Evolutionary conservation across 2,888 invertebrate species (phyloP), one percentile per base, ranked within the genome.

Genomic region (Dryomyza anilis): DNA sequence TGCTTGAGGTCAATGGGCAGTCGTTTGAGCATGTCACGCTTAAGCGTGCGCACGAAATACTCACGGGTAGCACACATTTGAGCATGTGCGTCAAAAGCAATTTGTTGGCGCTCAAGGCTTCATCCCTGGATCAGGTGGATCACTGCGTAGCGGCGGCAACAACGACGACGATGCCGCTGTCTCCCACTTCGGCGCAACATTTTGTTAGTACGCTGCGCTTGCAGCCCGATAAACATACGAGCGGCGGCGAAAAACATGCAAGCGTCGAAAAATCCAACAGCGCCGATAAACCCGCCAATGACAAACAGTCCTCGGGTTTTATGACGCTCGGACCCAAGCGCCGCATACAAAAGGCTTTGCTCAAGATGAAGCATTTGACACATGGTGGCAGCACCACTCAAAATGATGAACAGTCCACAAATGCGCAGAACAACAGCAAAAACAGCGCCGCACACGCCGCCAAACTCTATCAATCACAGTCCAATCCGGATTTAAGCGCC

Each of bases 81-180:
- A 94, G 95, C 82, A 93, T 99, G 73, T 95, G 95, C 63, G 95
- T 99, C 58, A 98, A 97, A 85, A 97, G 96, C 77, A 99, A 99
- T 86, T 87, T 98, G 76, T 87, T 97, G 79, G 93, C 94, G 82
- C 91, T 91, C 76, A 91, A 91, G 72, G 52, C 61, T 14, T 53
- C 61, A 25, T 53, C 61, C 5, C 12, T 27, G 19, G 61, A 61
- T 29, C 61, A 61, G 43, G 61, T 61, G 27, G 61, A 61, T 21
- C 53, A 53, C 61, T 53, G 61, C 19, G 52, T 39, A n/a, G 48
- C 46, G 46, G 39, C 61, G 1, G 66, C 69, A 0, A 68, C 68
- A 10, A 69, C 70, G n/a, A 50, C 61, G 0, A 50, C 63, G 2
- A n/a, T n/a, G n/a, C 1, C 46, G n/a, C n/a, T n/a, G n/a, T n/a